Percentiles rank a stretch among this genome's conserved stretches.
phyloP scores from a whole-genome alignment of 1,140 invertebrate species.

The Zelostemma sp. region DNA sequence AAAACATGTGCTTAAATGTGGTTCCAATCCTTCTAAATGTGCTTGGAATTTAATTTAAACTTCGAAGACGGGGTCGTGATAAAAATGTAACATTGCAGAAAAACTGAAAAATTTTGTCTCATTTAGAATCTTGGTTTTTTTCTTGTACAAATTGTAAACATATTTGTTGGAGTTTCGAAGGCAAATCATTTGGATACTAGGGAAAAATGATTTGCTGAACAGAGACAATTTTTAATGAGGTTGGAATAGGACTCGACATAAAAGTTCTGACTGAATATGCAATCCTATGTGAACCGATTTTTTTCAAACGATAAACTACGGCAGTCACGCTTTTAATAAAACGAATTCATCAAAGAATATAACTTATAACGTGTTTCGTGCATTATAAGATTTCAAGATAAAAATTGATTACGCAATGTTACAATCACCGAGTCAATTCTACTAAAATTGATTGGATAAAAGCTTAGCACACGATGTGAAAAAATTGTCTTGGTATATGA shows the following conservation, averaged over 20 bases:
- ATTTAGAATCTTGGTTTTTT: no score
- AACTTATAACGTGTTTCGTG: not conserved
- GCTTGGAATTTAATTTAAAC: not conserved
- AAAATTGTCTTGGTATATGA: conserved; percentile 1
- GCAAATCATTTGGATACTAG: no score
- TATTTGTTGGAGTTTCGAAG: no score
- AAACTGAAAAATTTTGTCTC: no score
- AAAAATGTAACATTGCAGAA: no score
- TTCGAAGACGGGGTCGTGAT: not conserved
- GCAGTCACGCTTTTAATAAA: not conserved
- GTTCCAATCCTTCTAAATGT: conserved; percentile 24
- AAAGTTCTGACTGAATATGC: no score
- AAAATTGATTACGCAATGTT: conserved; percentile 9
- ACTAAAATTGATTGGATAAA: conserved; percentile 28
- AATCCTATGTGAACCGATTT: no score
- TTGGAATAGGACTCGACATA: no score
- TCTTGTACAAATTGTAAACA: no score
- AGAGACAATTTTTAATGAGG: no score
- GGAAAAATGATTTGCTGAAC: no score
- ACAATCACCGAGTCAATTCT: conserved; percentile 35
- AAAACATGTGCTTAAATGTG: conserved; percentile 45
- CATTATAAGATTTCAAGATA: not conserved
- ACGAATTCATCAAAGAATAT: not conserved
- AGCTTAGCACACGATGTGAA: conserved; percentile 15
- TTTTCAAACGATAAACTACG: no score